phyloP scores from a whole-genome alignment of 2,797 vertebrate genomes.

The Tachyglossus aculeatus region DNA sequence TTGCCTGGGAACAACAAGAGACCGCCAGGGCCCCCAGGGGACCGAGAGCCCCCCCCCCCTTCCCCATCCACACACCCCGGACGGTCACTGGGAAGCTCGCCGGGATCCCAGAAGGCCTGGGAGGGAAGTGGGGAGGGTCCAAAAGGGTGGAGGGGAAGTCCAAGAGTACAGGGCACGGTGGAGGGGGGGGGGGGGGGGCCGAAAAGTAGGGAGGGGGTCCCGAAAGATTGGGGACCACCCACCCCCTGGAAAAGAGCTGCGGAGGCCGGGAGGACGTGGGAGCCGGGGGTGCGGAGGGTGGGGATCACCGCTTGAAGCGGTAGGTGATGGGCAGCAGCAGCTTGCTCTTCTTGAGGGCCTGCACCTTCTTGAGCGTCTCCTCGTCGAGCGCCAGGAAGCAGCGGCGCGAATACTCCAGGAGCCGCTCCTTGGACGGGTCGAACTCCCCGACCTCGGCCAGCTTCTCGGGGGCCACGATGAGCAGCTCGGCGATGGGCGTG shows the following conservation, averaged over 20 bases:
- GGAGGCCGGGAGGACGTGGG: background rate
- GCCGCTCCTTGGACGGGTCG: slow-evolving; percentile 89
- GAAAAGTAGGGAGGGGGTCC: background rate
- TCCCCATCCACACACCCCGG: no score
- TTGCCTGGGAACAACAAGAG: no score
- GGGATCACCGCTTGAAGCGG: slow-evolving; percentile 84
- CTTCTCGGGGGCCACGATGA: slow-evolving; percentile 91
- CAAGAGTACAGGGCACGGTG: background rate
- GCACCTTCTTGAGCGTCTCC: slow-evolving; percentile 88
- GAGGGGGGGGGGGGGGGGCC: background rate
- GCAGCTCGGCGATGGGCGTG: slow-evolving; percentile 90
- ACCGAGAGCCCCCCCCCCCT: no score
- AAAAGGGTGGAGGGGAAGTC: background rate
- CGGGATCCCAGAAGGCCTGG: no score
- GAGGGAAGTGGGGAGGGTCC: background rate
- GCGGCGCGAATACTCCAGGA: slow-evolving; percentile 90
- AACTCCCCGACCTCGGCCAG: slow-evolving; percentile 89
- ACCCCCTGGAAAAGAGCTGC: background rate
- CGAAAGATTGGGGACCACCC: no score
- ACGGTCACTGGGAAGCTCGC: no score
- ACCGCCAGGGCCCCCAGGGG: no score
- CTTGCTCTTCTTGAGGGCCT: slow-evolving; percentile 91
- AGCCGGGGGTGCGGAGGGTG: background rate
- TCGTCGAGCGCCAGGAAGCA: slow-evolving; percentile 89
- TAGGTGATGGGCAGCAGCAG: slow-evolving; percentile 91